Percentiles rank a stretch among this genome's conserved stretches.
Conservation (phyloP, 2,113 vertebrate species). For the Heterochromis multidens region DNA sequence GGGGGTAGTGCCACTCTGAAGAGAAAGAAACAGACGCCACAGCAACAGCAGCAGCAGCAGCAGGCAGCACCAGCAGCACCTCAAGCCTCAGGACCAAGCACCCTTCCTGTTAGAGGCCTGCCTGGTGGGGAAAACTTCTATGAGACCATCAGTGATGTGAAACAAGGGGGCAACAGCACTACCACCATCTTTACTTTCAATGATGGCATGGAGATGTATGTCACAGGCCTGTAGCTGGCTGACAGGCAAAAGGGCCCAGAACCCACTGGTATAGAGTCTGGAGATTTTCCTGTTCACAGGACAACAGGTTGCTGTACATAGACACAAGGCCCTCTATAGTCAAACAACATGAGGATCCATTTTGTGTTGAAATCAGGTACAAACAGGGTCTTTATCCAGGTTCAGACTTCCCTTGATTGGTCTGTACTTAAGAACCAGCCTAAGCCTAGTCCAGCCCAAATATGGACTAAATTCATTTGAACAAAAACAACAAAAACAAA, state of each 20-base stretch:
- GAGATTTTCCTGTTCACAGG: conserved; percentile 34
- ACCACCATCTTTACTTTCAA: conserved; percentile 82
- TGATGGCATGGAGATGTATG: conserved; percentile 83
- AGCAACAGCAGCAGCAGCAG: conserved; percentile 18
- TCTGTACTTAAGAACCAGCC: conserved; percentile 67
- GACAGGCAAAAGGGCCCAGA: conserved; percentile 3
- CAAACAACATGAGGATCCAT: conserved; percentile 54
- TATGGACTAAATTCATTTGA: conserved; percentile 58
- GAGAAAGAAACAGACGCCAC: conserved; percentile 65
- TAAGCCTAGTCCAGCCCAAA: conserved; percentile 54
- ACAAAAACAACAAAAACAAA: conserved; percentile 15
- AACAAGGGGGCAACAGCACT: conserved; percentile 72
- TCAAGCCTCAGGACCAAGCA: conserved; percentile 55
- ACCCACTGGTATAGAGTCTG: conserved; percentile 24
- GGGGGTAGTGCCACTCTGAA: conserved; percentile 65
- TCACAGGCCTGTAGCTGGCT: conserved; percentile 75
- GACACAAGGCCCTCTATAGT: conserved; percentile 38
- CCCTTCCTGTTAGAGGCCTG: conserved; percentile 46
- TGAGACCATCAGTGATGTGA: conserved; percentile 77
- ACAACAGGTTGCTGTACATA: conserved; percentile 54
- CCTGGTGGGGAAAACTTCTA: conserved; percentile 78
- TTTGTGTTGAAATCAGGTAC: conserved; percentile 66
- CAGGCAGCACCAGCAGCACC: conserved; percentile 31
- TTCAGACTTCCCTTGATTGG: conserved; percentile 51
- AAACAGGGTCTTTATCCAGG: conserved; percentile 73